These are phyloP conservation scores for Ptyas mucosa DNA, from an alignment of 2,113 vertebrate species.

Conservation along the genomic window DNA sequence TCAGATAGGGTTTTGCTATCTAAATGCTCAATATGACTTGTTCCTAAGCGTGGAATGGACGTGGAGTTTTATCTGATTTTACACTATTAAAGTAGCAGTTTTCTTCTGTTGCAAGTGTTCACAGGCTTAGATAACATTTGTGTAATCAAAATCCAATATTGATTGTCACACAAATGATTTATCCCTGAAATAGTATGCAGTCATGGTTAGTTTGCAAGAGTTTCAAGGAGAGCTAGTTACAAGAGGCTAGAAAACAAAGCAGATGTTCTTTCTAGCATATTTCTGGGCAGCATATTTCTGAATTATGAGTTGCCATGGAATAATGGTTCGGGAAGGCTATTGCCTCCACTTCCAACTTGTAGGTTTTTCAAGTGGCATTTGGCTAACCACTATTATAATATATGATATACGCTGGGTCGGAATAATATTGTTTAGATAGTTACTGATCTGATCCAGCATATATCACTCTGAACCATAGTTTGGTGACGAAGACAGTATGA, in stretches of 20 bases:
- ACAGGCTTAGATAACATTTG: background rate
- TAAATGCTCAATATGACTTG: background rate
- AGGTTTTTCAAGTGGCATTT: background rate
- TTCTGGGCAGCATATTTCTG: background rate
- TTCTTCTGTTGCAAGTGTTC: background rate
- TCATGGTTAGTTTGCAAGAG: background rate
- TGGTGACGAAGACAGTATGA: background rate
- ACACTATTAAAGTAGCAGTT: background rate
- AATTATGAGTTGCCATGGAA: background rate
- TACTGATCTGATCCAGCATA: background rate
- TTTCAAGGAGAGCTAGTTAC: background rate
- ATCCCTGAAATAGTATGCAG: background rate
- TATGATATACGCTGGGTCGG: background rate
- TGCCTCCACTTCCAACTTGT: background rate
- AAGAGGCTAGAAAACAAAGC: background rate
- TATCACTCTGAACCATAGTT: background rate
- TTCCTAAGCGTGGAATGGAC: background rate
- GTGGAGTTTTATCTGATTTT: background rate
- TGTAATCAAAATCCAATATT: background rate
- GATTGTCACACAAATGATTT: background rate
- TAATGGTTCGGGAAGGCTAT: background rate
- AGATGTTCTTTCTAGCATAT: background rate
- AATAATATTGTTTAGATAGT: background rate
- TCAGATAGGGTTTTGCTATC: background rate
- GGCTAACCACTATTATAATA: background rate